Conservation (phyloP, 1,140 invertebrate genomes). For the Calliphora vicina region DNA sequence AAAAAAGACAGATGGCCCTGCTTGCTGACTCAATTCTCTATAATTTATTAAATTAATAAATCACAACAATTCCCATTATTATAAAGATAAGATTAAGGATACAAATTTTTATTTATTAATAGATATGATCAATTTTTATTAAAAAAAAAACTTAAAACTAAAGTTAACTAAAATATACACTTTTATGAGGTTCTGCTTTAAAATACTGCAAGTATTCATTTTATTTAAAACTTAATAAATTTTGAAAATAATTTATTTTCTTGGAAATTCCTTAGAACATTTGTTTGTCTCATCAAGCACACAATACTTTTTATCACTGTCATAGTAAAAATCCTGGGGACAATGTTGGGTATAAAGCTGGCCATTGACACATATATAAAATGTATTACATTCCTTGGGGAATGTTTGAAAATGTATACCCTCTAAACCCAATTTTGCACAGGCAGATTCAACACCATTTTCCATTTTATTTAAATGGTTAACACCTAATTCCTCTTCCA, state of each 20-base stretch:
- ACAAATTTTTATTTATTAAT: not conserved
- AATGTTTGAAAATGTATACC: not conserved
- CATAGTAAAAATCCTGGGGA: constrained; percentile 45
- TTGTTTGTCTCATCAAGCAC: constrained; percentile 37
- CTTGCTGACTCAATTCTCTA: no score
- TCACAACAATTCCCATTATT: no score
- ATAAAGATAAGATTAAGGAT: no score
- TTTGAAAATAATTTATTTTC: constrained; percentile 48
- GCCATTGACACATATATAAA: constrained; percentile 39
- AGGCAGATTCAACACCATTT: not conserved
- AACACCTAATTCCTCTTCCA: not conserved
- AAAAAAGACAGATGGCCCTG: no score
- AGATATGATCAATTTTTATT: no score
- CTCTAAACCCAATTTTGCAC: not conserved
- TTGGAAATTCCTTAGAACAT: constrained; percentile 26
- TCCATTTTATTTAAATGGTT: not conserved
- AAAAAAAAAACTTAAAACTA: not conserved
- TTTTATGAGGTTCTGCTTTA: not conserved
- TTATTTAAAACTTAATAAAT: constrained; percentile 43
- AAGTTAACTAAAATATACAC: not conserved
- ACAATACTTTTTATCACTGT: constrained; percentile 42
- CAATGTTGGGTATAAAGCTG: constrained; percentile 44
- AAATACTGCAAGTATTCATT: not conserved
- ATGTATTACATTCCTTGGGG: constrained; percentile 44
- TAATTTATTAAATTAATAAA: no score